Base-by-base conservation (phyloP, 2,888 invertebrate genomes). In the Tethea ocularis region DNA sequence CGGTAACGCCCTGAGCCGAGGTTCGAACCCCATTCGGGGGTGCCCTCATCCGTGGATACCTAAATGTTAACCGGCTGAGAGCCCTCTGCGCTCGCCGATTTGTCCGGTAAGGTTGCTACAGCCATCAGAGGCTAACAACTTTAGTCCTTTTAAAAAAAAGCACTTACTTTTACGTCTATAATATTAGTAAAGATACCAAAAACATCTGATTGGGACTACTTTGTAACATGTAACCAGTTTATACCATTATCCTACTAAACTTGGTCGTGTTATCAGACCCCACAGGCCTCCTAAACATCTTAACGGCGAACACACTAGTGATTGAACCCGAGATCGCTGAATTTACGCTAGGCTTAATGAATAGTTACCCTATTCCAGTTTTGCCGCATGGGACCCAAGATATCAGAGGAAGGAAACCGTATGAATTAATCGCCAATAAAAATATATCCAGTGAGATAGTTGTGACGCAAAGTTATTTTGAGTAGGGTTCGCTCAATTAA, bases 401-500 rank as follows among this genome's bases (percentile, higher is more conserved):
- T 46, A 20, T 46, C 1, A 46, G 46, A 20, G 46, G 8, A 46
- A 46, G 17, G 46, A 46, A 46, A 46, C 46, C 46, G 46, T 46
- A 46, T 46, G 20, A 46, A 46, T 46, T 46, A 46, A 46, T 46
- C 20, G 20, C 2, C 46, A 20, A 46, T 46, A 17, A 46, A 46
- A 46, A 46, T 46, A 46, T 46, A 46, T 46, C 20, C 20, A 46
- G 46, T 46, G 46, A 46, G 20, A 46, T 46, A 46, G 46, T 46
- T 46, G 2, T 20, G 46, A n/a, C 46, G 17, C 20, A 46, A 46
- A 46, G 10, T 41, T 41, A 17, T 0, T 46, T 20, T 46, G 46
- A 20, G 46, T 46, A 7, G 10, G 10, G 11, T 46, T 20, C 46
- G 20, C 20, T 46, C 20, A 20, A 46, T 20, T 46, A 46, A 20